Evolutionary conservation across 2,113 vertebrate genomes (phyloP), one percentile per base, ranked within the genome.

Genomic region (Corythoichthys intestinalis): DNA sequence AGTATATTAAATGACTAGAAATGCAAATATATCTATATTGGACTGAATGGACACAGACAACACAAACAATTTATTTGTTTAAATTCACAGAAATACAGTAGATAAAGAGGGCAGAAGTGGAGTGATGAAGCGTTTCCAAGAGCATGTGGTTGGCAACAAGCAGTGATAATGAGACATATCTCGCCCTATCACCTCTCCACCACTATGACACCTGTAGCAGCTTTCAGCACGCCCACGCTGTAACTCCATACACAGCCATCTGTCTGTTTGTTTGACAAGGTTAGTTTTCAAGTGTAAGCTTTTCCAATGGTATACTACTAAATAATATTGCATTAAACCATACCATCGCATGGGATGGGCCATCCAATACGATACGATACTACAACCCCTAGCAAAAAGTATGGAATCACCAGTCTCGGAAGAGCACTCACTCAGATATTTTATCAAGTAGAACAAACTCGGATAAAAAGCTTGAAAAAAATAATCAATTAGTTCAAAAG

Each of bases 131-230:
- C 67, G 52, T 28, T 56, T 70, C 12, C 50, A 15, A 41, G 60
- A 72, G 67, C 15, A 46, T 78, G 61, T 77, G 71, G 64, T 71
- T 75, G 69, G 67, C 71, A 78, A 54, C 38, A 0, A 2, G 41
- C 9, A 52, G 77, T 67, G 79, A 67, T 83, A 83, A 81, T 80
- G 71, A 83, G 79, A 78, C 69, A 71, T 61, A 84, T 75, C 59
- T 72, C 71, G 57, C 60, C 66, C 73, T 70, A 49, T 82, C 84
- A 84, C 75, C 75, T 78, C 72, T 76, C 65, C 56, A 70, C 47
- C 78, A 65, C 72, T 60, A 46, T 56, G 73, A 78, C 66, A 78
- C 73, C 66, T 63, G 59, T 59, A 65, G 69, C 77, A 80, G 77
- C 78, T 75, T 77, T 48, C 70, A 75, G 66, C 72, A 62, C 47